Base-by-base conservation (phyloP, 2,113 vertebrate genomes). In the Malaclemys terrapin region DNA sequence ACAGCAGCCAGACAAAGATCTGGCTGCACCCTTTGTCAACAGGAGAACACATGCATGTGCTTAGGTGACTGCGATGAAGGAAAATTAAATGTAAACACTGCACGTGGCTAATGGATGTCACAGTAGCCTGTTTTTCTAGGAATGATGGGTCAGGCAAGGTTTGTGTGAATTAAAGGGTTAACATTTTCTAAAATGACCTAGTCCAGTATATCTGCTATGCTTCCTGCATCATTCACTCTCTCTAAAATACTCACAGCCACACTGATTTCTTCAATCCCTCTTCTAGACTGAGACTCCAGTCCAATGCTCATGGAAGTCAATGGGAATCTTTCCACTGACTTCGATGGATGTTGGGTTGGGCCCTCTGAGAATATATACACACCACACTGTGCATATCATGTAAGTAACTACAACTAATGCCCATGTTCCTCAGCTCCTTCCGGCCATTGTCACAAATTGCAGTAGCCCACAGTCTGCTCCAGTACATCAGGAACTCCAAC, bases 311-410 rank as follows among this genome's bases (percentile, higher is more conserved):
- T 11, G 0, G 79, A 25, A 31, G 85, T 1, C 22, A 16, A 4
- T 38, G 65, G 83, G 47, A 35, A 54, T 47, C 90, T 79, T 69
- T 7, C 16, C 0, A 52, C 10, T 59, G 79, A 49, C 16, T 85
- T 93, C 82, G n/a, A 1, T 0, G 25, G 22, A 3, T 12, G 38
- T 2, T 72, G 85, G 80, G 59, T 62, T 84, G n/a, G 1, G 1
- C 24, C 79, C 81, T n/a, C 35, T 69, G 35, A 69, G 65, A 20
- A 69, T 10, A 19, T 38, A 38, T 38, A 22, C n/a, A 72, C 65
- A 20, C n/a, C n/a, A 19, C 17, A 16, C 6, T 10, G 10, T 38
- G 65, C 8, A 38, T n/a, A n/a, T 2, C 0, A 0, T 56, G 83
- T 35, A 85, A 62, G 47, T 4, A 47, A 29, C 31, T 45, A 0